These are phyloP conservation scores for Chelonoidis abingdonii DNA, from an alignment of 2,113 vertebrate species.

Conservation along the genomic window DNA sequence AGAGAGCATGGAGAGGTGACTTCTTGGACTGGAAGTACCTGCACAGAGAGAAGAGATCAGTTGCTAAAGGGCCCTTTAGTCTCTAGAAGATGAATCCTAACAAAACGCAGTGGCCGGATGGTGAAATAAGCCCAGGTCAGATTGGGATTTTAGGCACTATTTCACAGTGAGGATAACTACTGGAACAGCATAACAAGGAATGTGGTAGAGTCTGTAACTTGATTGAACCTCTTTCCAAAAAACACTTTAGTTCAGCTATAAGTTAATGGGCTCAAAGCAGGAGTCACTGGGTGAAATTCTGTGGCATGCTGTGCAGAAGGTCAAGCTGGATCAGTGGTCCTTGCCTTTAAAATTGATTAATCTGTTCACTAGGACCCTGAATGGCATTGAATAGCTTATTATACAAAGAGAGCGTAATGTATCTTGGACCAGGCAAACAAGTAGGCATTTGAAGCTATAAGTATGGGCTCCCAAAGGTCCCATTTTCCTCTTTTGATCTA, in stretches of 20 bases:
- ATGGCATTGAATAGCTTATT: not conserved
- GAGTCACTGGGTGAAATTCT: not conserved
- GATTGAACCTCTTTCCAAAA: not conserved
- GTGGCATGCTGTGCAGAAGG: not conserved
- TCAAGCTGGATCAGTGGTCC: not conserved
- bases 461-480: not conserved
- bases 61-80: not conserved
- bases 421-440: not conserved
- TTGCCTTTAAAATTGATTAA: too few relatives aligned
- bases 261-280: not conserved
- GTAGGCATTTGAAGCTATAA: not conserved
- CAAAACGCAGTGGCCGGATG: not conserved
- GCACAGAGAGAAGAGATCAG: not conserved
- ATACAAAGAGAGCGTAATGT: not conserved
- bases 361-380: not conserved
- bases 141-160: not conserved
- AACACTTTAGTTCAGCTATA: not conserved
- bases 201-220: not conserved
- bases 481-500: not conserved
- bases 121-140: not conserved
- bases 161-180: not conserved
- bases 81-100: not conserved
- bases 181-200: not conserved
- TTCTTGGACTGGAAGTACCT: not conserved
- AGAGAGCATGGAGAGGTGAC: not conserved